Evolutionary conservation across 2,113 vertebrate species (phyloP), one percentile per base, ranked within the genome.

Genomic region (Chroicocephalus ridibundus): DNA sequence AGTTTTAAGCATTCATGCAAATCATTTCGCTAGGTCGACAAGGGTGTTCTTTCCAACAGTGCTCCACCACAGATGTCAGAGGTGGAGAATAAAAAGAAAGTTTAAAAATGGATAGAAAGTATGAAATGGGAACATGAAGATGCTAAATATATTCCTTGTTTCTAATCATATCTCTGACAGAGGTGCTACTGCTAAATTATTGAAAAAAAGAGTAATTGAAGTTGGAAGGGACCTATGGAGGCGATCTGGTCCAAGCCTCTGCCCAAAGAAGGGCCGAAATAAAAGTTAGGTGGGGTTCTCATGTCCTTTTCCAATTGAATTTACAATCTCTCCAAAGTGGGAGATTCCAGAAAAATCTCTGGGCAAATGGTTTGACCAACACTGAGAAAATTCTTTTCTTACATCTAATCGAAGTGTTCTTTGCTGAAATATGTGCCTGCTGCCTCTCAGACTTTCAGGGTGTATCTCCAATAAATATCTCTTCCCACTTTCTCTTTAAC

Each of bases 241-340:
- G 9, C 49, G 1, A 0, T 49, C 13, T 58, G 31, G 29, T 62
- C 24, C 21, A 78, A 34, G 0, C 2, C 34, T 16, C 15, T 42
- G 7, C 11, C 9, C 36, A 51, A 68, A 85, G 7, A 4, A 9
- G 3, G 3, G 13, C 6, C 4, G 55, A 81, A 77, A 6, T 22
- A 58, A 74, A 86, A 77, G 21, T 55, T 77, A 34, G 7, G 26
- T 10, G 2, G 6, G 24, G 3, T 36, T 72, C 13, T 72, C 11
- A n/a, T 25, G 11, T 42, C 5, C 11, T 71, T 76, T 57, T 25
- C 17, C 13, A 38, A 20, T 5, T 46, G 14, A 71, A 25, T 61
- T 66, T 68, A 58, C 2, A 84, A 19, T 40, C 19, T 88, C 44
- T 76, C 25, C 16, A 40, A 74, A 76, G 24, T 12, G 22, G 8